A percentile compares a stretch with the other conserved stretches of the same genome.
phyloP scores from a whole-genome alignment of 2,113 vertebrate species.

The Sakesphorus luctuosus region DNA sequence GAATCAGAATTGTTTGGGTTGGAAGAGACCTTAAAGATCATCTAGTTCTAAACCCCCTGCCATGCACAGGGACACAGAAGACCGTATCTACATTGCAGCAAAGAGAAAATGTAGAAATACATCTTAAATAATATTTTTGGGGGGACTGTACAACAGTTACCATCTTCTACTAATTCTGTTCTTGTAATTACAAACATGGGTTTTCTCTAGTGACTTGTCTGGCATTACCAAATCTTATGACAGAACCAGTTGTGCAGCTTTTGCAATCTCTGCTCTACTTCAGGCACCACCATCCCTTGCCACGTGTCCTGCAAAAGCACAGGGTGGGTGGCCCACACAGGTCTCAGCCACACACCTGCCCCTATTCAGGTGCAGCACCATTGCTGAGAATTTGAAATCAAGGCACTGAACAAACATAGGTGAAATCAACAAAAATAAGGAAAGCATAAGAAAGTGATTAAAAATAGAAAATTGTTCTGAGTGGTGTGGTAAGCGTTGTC shows the following conservation, averaged over 20 bases:
- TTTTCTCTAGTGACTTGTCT: neutral
- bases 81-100: neutral
- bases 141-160: neutral
- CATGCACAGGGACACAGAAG: neutral
- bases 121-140: neutral
- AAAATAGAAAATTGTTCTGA: neutral
- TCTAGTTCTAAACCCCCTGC: neutral
- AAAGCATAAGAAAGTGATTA: neutral
- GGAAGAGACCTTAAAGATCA: neutral
- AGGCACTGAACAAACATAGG: neutral
- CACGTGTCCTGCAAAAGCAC: rapidly evolving
- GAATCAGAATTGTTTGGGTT: neutral
- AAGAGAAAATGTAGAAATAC: neutral
- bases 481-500: neutral
- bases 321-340: neutral
- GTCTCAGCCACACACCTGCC: neutral
- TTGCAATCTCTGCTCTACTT: neutral
- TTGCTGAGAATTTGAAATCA: neutral
- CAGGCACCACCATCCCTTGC: neutral
- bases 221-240: neutral
- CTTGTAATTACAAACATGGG: neutral
- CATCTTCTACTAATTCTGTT: neutral
- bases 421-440: neutral
- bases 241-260: neutral
- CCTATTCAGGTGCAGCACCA: neutral